Base-by-base conservation (phyloP, 2,888 invertebrate species). In the Plutella xylostella region DNA sequence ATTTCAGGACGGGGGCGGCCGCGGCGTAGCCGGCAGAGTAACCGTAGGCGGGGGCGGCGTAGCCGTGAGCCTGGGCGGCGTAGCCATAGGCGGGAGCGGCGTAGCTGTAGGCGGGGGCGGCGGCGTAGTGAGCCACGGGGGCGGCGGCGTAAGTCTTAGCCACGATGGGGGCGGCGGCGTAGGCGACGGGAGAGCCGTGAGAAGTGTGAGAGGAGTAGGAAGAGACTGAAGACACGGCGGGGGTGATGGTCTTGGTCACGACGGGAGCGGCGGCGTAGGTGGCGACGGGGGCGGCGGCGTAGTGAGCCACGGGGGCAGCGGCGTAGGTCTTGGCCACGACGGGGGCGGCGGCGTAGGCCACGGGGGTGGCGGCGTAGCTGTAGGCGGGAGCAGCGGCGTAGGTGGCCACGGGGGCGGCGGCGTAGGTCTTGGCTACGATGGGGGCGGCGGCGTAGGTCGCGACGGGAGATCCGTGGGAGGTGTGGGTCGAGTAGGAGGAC, bases 401-500 rank as follows among this genome's bases (percentile, higher is more conserved):
- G 30, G 62, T 56, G 52, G 63, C 63, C 43, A 68, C 57, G 17
- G 65, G 55, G 42, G 65, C 56, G 43, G 69, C 62, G n/a, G n/a
- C n/a, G n/a, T n/a, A n/a, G n/a, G n/a, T 48, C 47, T 62, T 61
- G 48, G 61, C 55, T 44, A 72, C 58, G 41, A 77, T 60, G 48
- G 84, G 80, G 45, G 82, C 71, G 51, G 85, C 84, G 45, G 82
- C 61, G 56, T 73, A 72, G 50, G 77, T 70, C 28, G 65, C 58
- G 40, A 61, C 54, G 18, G 69, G 70, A 19, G 65, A 56, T 30
- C 65, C 66, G 65, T 66, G 72, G 52, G 66, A 57, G 51, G 66
- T 66, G 47, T 63, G 56, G 56, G 65, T 59, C 17, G 71, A 64
- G 59, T 69, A 68, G 20, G 68, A 59, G 18, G 67, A 68, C 49